These are phyloP conservation scores for Coccyzus lansbergi DNA, from an alignment of 2,797 vertebrate species.

Conservation along the genomic window DNA sequence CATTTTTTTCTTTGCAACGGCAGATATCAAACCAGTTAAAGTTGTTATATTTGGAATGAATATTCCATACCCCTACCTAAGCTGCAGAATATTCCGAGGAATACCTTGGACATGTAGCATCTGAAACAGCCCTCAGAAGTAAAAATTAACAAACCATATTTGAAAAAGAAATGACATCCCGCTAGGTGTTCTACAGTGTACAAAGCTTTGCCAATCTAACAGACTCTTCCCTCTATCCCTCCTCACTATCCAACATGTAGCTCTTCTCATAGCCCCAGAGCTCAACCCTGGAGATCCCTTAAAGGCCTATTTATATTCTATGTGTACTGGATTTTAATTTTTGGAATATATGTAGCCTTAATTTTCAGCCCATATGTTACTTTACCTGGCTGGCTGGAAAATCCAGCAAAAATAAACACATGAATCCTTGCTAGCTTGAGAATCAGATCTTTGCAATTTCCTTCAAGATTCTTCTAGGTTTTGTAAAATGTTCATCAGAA, in stretches of 20 bases:
- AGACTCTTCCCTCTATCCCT: not conserved
- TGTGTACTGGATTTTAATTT: not conserved
- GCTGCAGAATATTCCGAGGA: not conserved
- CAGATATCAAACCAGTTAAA: not conserved
- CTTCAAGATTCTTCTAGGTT: constrained; percentile 20
- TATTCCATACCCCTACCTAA: not conserved
- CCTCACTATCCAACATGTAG: not conserved
- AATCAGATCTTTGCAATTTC: not conserved
- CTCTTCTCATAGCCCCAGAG: not conserved
- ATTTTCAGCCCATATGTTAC: not conserved
- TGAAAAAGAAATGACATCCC: not conserved
- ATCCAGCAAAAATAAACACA: not conserved
- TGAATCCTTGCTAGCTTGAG: not conserved
- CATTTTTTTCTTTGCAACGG: not conserved
- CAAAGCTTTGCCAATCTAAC: not conserved
- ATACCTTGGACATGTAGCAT: not conserved
- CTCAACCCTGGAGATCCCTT: not conserved
- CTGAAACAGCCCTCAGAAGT: not conserved
- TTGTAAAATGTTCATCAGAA: constrained; percentile 45
- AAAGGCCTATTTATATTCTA: not conserved
- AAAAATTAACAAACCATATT: not conserved
- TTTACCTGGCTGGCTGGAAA: not conserved
- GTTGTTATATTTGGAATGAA: not conserved
- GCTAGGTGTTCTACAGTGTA: not conserved
- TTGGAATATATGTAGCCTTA: constrained; percentile 6